Conservation (phyloP, 2,888 invertebrate species). For the Nesidiocoris tenuis region DNA sequence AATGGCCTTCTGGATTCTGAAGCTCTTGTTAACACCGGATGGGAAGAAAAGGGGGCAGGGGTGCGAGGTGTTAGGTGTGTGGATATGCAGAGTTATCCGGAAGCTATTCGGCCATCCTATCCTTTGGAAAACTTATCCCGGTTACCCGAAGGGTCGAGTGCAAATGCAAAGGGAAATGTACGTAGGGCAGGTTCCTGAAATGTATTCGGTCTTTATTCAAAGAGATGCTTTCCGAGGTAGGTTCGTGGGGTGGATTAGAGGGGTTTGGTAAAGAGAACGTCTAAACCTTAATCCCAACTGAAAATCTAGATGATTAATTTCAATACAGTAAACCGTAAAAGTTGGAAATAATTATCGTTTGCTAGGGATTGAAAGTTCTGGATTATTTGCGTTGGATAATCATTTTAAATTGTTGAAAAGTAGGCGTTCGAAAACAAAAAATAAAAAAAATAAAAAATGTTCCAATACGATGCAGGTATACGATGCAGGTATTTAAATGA, state of each 20-base stretch:
- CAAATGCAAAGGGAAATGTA: not conserved
- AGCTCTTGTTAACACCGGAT: not conserved
- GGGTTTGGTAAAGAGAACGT: not conserved
- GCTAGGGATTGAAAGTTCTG: too few relatives aligned
- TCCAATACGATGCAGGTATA: too few relatives aligned
- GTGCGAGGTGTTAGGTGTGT: not conserved
- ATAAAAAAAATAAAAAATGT: too few relatives aligned
- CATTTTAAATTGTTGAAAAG: too few relatives aligned
- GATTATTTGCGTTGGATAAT: too few relatives aligned
- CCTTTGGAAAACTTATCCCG: not conserved
- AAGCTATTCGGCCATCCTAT: not conserved
- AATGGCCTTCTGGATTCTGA: not conserved
- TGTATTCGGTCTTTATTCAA: slow-evolving; percentile 40
- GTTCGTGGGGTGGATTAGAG: not conserved
- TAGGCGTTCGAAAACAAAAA: too few relatives aligned
- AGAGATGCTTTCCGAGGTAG: slow-evolving; percentile 30
- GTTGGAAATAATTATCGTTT: too few relatives aligned
- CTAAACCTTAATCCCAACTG: not conserved
- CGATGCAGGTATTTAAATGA: too few relatives aligned
- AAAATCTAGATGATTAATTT: too few relatives aligned
- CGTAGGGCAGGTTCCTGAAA: not conserved
- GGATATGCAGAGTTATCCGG: not conserved
- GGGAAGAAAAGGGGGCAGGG: not conserved
- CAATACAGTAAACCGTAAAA: too few relatives aligned
- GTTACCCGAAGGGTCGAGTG: not conserved